These are phyloP conservation scores for Lepus americanus DNA, from an alignment of 2,113 vertebrate genomes.

Conservation along the genomic window DNA sequence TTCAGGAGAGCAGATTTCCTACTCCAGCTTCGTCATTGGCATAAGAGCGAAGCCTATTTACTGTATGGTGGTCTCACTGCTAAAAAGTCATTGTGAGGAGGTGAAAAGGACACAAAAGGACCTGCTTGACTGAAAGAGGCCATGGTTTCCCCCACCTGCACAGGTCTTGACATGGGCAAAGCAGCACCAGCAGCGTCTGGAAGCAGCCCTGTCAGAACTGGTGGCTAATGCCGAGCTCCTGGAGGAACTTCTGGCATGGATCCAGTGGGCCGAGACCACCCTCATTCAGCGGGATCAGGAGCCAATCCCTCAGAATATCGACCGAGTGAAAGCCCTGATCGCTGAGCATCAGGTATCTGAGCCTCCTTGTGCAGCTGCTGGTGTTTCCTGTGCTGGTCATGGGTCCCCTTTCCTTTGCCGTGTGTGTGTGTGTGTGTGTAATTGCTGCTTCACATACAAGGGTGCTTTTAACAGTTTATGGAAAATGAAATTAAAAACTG, in stretches of 20 bases:
- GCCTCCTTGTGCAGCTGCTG: background rate
- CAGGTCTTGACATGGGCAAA: conserved; percentile 98
- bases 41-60: background rate
- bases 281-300: conserved; percentile 96
- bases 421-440: background rate
- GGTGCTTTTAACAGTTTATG: too few relatives aligned
- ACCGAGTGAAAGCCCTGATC: conserved; percentile 96
- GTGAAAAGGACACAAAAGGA: background rate
- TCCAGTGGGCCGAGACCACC: conserved; percentile 97
- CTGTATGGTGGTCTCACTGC: background rate
- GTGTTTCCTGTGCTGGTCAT: background rate
- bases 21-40: background rate
- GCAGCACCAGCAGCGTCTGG: conserved; percentile 97
- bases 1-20: background rate
- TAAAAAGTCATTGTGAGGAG: background rate
- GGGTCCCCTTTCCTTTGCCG: background rate
- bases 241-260: conserved; percentile 97
- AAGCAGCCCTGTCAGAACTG: conserved; percentile 93
- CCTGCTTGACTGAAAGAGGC: background rate
- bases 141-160: accelerated
- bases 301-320: conserved; percentile 94
- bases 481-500: too few relatives aligned
- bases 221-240: conserved; percentile 95
- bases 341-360: conserved; percentile 95
- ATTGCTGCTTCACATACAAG: background rate